Percentiles rank a stretch among this genome's conserved stretches.
Conservation (phyloP, 2,113 vertebrate species). For the Triplophysa tibetana region DNA sequence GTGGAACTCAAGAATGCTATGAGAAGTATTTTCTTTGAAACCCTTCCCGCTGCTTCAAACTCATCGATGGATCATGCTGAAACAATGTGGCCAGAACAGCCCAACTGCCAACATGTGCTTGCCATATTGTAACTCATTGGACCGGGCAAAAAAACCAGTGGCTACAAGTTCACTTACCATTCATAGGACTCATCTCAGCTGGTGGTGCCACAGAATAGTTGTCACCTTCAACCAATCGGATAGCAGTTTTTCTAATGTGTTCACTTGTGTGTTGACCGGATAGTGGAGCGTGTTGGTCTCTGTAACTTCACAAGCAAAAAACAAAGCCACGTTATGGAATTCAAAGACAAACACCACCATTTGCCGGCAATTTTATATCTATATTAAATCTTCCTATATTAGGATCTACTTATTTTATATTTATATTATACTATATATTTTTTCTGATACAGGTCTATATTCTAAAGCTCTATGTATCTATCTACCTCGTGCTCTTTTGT, state of each 20-base stretch:
- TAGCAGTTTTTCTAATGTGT: background rate
- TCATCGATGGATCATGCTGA: slow-evolving; percentile 71
- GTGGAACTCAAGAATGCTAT: slow-evolving; percentile 80
- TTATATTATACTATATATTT: too few species aligned
- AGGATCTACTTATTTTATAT: too few species aligned
- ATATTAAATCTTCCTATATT: too few species aligned
- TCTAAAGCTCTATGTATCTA: too few species aligned
- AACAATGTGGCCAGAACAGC: slow-evolving; percentile 77
- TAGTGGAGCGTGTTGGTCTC: too few species aligned
- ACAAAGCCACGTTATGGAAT: background rate
- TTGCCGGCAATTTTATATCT: too few species aligned
- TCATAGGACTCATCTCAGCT: background rate
- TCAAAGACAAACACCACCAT: background rate
- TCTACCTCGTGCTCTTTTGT: too few species aligned
- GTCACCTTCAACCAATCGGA: background rate
- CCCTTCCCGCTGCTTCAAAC: slow-evolving; percentile 77
- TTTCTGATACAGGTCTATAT: too few species aligned
- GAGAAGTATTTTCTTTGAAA: slow-evolving; percentile 83
- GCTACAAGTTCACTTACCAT: slow-evolving; percentile 24
- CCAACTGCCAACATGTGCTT: slow-evolving; percentile 83
- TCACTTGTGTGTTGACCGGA: background rate
- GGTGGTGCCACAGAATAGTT: background rate
- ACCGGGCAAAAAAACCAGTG: slow-evolving; percentile 57
- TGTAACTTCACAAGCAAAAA: background rate
- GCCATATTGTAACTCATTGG: slow-evolving; percentile 76